A percentile compares a stretch with the other conserved stretches of the same genome.
Conservation (phyloP, 2,797 vertebrate genomes). For the Urocyon cinereoargenteus region DNA sequence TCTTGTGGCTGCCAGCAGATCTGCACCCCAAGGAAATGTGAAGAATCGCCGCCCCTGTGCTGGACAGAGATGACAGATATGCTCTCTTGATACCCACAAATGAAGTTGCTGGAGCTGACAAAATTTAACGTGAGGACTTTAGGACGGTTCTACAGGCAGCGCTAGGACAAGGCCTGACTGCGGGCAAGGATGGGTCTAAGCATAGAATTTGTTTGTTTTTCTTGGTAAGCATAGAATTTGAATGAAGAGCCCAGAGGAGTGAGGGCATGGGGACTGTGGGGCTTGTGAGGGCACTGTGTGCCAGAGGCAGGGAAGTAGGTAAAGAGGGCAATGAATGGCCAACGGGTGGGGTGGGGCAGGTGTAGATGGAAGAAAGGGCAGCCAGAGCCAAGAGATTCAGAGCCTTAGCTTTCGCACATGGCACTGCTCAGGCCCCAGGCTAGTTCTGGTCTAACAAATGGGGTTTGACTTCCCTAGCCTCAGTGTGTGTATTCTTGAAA, state of each 20-base stretch:
- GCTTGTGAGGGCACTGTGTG: neutral
- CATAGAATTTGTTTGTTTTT: too few species aligned
- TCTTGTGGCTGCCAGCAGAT: neutral
- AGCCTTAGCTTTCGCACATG: neutral
- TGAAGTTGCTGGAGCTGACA: neutral
- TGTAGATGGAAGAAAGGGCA: neutral
- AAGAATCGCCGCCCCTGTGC: neutral
- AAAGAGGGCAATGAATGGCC: neutral
- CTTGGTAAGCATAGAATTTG: neutral
- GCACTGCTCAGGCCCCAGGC: neutral
- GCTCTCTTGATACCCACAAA: neutral
- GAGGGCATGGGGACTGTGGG: neutral
- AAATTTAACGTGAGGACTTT: constrained; percentile 1
- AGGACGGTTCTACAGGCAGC: constrained; percentile 24
- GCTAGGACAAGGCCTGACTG: neutral
- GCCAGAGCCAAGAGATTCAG: neutral
- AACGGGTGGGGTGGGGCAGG: neutral
- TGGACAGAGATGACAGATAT: neutral
- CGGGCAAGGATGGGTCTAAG: neutral
- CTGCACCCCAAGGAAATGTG: constrained; percentile 10
- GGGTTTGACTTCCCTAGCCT: neutral
- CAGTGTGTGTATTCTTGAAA: neutral
- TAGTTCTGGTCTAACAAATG: constrained; percentile 13
- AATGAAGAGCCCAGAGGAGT: neutral
- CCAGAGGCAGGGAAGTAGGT: neutral